These are phyloP conservation scores for Bungarus multicinctus DNA, from an alignment of 2,113 vertebrate species.

Conservation along the genomic window DNA sequence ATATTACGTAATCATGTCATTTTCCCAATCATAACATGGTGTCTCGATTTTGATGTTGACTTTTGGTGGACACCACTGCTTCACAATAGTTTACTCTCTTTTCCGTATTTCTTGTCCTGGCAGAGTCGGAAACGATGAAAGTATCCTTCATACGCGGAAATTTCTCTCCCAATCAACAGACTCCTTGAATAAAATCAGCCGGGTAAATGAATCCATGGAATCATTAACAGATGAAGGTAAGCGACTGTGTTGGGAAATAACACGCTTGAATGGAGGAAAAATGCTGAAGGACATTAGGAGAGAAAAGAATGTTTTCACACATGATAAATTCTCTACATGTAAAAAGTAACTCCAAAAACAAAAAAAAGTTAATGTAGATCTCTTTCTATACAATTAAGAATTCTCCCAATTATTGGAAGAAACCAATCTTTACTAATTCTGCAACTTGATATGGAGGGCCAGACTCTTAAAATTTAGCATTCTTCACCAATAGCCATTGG, in stretches of 20 bases:
- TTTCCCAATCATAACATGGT: neutral
- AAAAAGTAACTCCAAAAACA: neutral
- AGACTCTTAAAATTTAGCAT: neutral
- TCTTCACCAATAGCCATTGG: neutral
- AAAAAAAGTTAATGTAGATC: neutral
- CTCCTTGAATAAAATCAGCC: slow-evolving; percentile 90
- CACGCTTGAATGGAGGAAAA: neutral
- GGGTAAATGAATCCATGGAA: slow-evolving; percentile 91
- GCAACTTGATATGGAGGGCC: neutral
- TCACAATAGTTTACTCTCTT: neutral
- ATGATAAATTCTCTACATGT: neutral
- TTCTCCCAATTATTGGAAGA: neutral
- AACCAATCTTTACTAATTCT: neutral
- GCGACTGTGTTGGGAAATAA: neutral
- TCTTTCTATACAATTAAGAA: neutral
- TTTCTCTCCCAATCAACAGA: slow-evolving; percentile 94
- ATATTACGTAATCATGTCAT: neutral
- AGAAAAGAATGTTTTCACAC: neutral
- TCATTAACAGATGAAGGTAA: slow-evolving; percentile 94
- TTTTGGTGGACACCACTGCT: neutral
- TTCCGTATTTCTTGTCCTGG: slow-evolving; percentile 17
- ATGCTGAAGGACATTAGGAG: neutral
- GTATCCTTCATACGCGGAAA: slow-evolving; percentile 81
- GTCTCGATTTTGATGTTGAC: neutral
- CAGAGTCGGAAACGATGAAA: slow-evolving; percentile 90